Percentiles rank a stretch among this genome's conserved stretches.
Conservation (phyloP, 1,140 invertebrate genomes). For the Parapsyche elsis region DNA sequence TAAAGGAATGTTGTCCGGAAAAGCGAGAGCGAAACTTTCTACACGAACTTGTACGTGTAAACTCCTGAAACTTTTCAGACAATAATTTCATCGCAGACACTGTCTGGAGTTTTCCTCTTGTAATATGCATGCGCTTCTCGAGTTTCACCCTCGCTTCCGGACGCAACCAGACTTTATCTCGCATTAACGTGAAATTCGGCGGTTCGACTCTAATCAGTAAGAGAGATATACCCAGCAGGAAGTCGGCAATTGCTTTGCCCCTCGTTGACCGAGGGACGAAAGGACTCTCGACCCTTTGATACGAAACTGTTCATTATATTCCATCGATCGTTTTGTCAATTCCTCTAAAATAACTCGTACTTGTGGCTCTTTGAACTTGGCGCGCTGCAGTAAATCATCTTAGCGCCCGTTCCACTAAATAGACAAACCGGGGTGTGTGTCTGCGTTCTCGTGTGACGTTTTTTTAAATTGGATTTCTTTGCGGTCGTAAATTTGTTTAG, state of each 20-base stretch:
- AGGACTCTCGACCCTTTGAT: conserved; percentile 3
- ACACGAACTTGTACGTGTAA: not conserved
- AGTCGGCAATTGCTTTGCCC: not conserved
- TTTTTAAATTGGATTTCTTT: conserved; percentile 24
- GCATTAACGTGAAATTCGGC: not conserved
- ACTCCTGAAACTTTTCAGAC: conserved; percentile 14
- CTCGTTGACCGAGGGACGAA: not conserved
- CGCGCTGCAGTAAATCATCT: too few relatives aligned
- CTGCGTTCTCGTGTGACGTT: not conserved
- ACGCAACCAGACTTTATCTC: not conserved
- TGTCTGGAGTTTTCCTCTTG: not conserved
- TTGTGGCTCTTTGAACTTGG: too few relatives aligned
- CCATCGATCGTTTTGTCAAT: too few relatives aligned
- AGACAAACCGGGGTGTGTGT: not conserved
- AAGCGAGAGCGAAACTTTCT: not conserved
- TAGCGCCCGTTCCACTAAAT: not conserved
- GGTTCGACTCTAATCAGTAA: not conserved
- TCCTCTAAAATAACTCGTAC: too few relatives aligned
- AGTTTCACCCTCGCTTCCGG: conserved; percentile 3
- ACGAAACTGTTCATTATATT: not conserved
- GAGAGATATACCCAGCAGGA: not conserved
- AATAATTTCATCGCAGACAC: not conserved
- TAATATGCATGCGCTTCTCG: conserved; percentile 11
- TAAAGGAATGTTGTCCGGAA: not conserved
- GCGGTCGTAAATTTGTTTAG: not conserved